Evolutionary conservation across 2,113 vertebrate genomes (phyloP), one percentile per base, ranked within the genome.

Genomic region (Microtus montanus): DNA sequence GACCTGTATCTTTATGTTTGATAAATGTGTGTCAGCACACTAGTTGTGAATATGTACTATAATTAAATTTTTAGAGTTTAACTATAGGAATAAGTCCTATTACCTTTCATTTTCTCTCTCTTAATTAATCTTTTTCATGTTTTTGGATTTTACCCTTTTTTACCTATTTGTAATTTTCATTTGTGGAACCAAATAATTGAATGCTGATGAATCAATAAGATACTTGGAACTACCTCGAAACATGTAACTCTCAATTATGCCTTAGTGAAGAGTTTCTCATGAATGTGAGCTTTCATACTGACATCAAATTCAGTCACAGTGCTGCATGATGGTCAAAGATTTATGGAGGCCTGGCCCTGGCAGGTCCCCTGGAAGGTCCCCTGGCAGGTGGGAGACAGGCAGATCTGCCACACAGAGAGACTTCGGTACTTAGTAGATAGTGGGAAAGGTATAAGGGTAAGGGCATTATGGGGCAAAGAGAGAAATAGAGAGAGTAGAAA

Each of bases 91-190:
- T 52, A 26, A 75, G 83, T 61, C 7, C 7, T n/a, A 49, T 66
- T 89, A 61, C 5, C 11, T 91, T 7, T 64, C 9, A 13, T 26
- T 35, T 58, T n/a, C 8, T 70, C 70, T 96, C 80, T 92, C 7
- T 79, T 41, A 38, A 87, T 49, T 15, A 24, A 85, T n/a, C 26
- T 63, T 78, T 74, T 52, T 94, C 11, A 15, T 64, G 28, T 35
- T 71, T 73, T 89, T 38, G 1, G 5, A 47, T 73, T 95, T 96
- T 91, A 92, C 86, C 64, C 63, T 94, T 85, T 79, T 19, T 63
- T 33, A 8, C 11, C 11, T 89, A 41, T 80, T 90, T 79, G 11
- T 75, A 63, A 82, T 90, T 89, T 79, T 26, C 20, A 73, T 88
- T 94, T 82, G 35, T 88, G 89, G 87, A 80, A n/a, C 64, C 90